Evolutionary conservation across 2,797 vertebrate species (phyloP), one percentile per base, ranked within the genome.

Genomic region (Dermochelys coriacea): DNA sequence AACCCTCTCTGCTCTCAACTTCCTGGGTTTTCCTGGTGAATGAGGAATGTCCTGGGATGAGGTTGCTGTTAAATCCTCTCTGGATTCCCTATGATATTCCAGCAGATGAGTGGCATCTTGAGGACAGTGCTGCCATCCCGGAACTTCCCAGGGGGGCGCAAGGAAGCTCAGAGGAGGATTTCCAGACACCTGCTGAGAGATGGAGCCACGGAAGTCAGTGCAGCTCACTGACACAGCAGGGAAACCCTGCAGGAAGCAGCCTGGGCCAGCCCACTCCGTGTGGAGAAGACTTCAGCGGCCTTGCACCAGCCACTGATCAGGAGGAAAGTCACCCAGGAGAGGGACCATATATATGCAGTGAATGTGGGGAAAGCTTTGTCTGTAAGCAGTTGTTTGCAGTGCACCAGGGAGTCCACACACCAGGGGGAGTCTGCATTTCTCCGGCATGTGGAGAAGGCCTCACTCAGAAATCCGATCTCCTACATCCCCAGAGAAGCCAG

Each of bases 401-500:
- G 96, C 14, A 85, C 88, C 80, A 93, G 89, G 77, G 71, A 79
- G 77, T 96, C 94, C 19, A 71, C 93, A 23, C 84, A 80, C 74
- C 78, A 68, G 45, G 89, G 92, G 10, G 92, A 94, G 86, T 90
- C 4, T 88, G 84, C 37, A 71, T n/a, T 49, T 94, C 93, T 16
- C 45, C 80, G 1, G 88, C 92, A 37, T 89, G 91, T 49, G 84
- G 51, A 51, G 94, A 94, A 83, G 90, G 87, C 41, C 95, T 95
- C 50, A 51, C 85, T 85, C 78, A 86, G 59, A 87, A 88, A 71
- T 87, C 95, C n/a, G 91, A 80, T 16, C 94, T 96, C 57, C 64
- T 93, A 31, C 87, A 87, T 82, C 95, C 95, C 50, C 49, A 82
- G 54, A 80, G 93, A 41, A 92, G 71, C 11, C 96, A 93, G 91